Base-by-base conservation (phyloP, 2,888 invertebrate species). In the Quadroppia sp. region DNA sequence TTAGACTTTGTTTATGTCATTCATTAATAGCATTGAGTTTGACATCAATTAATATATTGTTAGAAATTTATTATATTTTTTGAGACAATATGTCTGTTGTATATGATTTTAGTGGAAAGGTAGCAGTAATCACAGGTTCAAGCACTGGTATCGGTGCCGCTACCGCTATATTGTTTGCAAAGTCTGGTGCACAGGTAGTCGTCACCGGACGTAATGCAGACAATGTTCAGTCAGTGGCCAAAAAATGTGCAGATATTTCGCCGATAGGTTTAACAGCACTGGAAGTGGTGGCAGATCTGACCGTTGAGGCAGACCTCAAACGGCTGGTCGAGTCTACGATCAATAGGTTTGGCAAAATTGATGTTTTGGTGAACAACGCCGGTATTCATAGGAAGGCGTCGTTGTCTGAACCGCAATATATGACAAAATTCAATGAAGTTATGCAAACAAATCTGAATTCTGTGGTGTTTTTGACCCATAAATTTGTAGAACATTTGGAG, bases 301-400 rank as follows among this genome's bases (percentile, higher is more conserved):
- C 53, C 17, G 45, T 11, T 17, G 56, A 48, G 13, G 72, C 9
- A 17, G 72, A 73, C 30, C 42, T 25, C 15, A 59, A 73, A 48
- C 72, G 74, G 2, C 72, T 74, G 40, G 28, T 74, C 17, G 20
- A 74, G 9, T 9, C n/a, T 28, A 64, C 64, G n/a, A 61, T 74
- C 25, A 23, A 23, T n/a, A 23, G n/a, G 13, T 74, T 71, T 50
- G 64, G 71, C 3, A 73, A 45, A 61, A 23, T 74, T 9, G 74
- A 74, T 74, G n/a, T 74, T 17, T 36, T 74, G 53, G 73, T 74
- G 1, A 74, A 74, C 23, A 74, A 73, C 42, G 74, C 74, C 9
- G 74, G 74, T 9, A 20, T 30, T 30, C 30, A 30, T 17, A 20
- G 15, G 20, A n/a, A 36, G 6, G 28, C 53, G 2, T 30, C 23